These are phyloP conservation scores for Potorous gilbertii DNA, from an alignment of 2,797 vertebrate genomes.

Conservation along the genomic window DNA sequence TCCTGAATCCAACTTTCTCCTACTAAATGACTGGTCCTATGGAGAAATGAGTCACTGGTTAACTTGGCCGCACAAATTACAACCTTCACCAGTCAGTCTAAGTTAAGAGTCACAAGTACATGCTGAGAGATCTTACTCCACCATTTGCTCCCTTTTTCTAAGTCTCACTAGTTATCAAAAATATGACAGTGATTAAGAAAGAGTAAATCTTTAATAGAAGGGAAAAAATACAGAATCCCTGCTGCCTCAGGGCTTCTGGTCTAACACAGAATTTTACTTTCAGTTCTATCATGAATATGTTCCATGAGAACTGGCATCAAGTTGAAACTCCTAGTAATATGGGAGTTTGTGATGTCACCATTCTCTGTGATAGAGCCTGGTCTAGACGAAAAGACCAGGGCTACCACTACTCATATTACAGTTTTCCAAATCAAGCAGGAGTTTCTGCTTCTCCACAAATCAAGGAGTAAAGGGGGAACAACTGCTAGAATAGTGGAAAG, in stretches of 20 bases:
- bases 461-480: constrained; percentile 14
- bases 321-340: neutral
- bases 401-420: neutral
- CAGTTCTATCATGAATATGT: constrained; percentile 13
- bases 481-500: neutral
- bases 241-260: neutral
- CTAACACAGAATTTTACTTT: constrained; percentile 8
- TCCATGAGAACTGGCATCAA: neutral
- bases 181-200: neutral
- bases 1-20: constrained; percentile 9
- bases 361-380: neutral
- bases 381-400: neutral
- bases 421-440: neutral
- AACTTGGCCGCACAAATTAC: constrained; percentile 14
- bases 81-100: neutral
- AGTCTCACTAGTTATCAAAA: constrained; percentile 27
- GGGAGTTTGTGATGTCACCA: neutral
- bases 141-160: constrained; percentile 19
- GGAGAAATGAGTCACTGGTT: constrained; percentile 12
- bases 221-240: constrained; percentile 12
- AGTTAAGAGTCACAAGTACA: constrained; percentile 14
- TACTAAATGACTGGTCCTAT: neutral
- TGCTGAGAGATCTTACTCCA: constrained; percentile 5
- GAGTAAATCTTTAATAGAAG: constrained; percentile 24
- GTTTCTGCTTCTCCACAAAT: neutral